Percentiles rank a stretch among this genome's conserved stretches.
These are phyloP conservation scores for Hybos culiciformis DNA, from an alignment of 2,888 invertebrate genomes.

Conservation along the genomic window DNA sequence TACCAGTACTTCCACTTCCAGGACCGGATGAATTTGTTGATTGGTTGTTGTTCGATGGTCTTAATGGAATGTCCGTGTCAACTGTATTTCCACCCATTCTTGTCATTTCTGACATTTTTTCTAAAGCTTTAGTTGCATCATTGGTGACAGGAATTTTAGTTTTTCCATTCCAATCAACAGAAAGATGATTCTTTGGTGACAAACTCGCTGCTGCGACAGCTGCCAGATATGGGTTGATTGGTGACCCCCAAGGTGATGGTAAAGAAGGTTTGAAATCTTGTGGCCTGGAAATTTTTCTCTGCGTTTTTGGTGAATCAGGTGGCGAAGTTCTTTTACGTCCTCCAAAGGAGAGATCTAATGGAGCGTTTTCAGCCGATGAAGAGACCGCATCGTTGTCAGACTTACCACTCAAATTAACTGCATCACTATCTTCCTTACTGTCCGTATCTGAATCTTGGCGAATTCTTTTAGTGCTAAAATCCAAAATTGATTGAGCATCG, in stretches of 20 bases:
- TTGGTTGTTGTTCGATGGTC: constrained; percentile 12
- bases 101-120: constrained; percentile 83
- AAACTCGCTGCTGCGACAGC: constrained; percentile 63
- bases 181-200: constrained; percentile 55
- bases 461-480: constrained; percentile 65
- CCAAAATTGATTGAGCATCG: constrained; percentile 51
- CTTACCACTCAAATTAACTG: constrained; percentile 58
- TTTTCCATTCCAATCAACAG: constrained; percentile 56
- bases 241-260: constrained; percentile 65
- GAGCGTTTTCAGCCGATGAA: constrained; percentile 31
- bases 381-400: constrained; percentile 37
- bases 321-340: constrained; percentile 60
- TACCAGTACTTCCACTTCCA: constrained; percentile 37
- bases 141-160: constrained; percentile 47
- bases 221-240: constrained; percentile 69
- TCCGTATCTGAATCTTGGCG: constrained; percentile 40
- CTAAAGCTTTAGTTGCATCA: constrained; percentile 75
- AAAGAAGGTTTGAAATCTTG: constrained; percentile 52
- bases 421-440: constrained; percentile 49
- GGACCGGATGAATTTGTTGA: constrained; percentile 12
- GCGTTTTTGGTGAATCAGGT: constrained; percentile 44
- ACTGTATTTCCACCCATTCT: constrained; percentile 64
- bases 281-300: constrained; percentile 50
- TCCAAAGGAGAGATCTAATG: constrained; percentile 68
- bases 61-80: constrained; percentile 14